phyloP scores from a whole-genome alignment of 2,797 vertebrate species.

The Intellagama lesueurii region DNA sequence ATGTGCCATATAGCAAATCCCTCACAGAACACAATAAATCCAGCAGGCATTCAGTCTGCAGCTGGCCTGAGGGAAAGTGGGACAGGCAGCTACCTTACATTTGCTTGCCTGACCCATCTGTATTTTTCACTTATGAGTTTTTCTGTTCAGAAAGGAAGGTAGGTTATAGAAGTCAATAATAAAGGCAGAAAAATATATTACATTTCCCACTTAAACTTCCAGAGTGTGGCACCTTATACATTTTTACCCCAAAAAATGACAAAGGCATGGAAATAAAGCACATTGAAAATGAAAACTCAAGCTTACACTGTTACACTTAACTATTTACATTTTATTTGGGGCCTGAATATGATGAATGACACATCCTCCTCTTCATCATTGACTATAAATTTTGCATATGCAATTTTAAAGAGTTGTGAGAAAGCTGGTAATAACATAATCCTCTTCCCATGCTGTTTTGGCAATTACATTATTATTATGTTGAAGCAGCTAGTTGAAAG shows the following conservation, averaged over 20 bases:
- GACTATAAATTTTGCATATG: conserved; percentile 20
- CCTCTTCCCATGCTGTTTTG: conserved; percentile 55
- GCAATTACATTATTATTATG: conserved; percentile 45
- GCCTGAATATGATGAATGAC: background rate
- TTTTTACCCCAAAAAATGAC: background rate
- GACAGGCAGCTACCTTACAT: background rate
- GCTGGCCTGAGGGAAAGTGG: background rate
- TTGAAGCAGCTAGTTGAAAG: conserved; percentile 24
- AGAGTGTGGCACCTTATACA: background rate
- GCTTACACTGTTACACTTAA: background rate
- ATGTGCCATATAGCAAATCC: background rate
- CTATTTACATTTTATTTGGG: conserved; percentile 18
- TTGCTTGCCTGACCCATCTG: background rate
- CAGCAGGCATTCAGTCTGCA: background rate
- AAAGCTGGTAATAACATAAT: conserved; percentile 60
- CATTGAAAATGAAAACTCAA: background rate
- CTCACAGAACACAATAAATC: background rate
- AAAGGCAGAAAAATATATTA: background rate
- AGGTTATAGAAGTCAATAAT: background rate
- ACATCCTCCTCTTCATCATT: conserved; percentile 12
- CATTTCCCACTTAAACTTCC: background rate
- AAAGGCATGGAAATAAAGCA: background rate
- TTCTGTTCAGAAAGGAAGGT: background rate
- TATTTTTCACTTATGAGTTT: background rate
- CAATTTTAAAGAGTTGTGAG: conserved; percentile 34